Percentiles rank a stretch among this genome's conserved stretches.
These are phyloP conservation scores for Anthopleura xanthogrammica DNA, from an alignment of 92 coral and sea anemone genomes.

Conservation along the genomic window DNA sequence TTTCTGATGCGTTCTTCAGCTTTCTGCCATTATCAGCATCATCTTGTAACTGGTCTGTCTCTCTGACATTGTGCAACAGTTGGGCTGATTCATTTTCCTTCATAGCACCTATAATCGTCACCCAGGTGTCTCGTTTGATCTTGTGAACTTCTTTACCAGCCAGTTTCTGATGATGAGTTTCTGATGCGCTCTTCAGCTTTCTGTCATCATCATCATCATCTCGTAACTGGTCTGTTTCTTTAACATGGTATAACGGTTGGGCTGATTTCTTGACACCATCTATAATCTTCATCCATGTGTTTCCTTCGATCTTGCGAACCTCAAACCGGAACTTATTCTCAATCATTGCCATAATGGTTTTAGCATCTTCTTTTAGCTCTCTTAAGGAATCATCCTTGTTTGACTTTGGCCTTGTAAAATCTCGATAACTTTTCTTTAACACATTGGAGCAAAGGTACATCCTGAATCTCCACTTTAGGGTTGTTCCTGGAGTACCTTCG, in stretches of 20 bases:
- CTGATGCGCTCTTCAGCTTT: too few species aligned
- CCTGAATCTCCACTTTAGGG: conserved; percentile 60
- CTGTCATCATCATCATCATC: neutral
- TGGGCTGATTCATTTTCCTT: neutral
- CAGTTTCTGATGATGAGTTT: too few species aligned
- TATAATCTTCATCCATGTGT: conserved; percentile 30
- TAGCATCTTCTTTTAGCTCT: neutral
- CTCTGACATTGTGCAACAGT: neutral
- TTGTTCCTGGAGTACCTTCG: conserved; percentile 15
- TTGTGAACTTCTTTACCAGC: neutral
- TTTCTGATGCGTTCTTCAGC: neutral
- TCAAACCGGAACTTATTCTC: neutral
- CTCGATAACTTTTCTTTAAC: neutral
- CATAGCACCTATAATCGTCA: conserved; percentile 32
- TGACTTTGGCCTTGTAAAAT: neutral
- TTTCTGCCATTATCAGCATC: neutral
- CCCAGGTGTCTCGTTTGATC: conserved; percentile 32
- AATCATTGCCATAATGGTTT: neutral
- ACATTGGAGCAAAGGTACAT: conserved; percentile 46
- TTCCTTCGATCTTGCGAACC: conserved; percentile 14
- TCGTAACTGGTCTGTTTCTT: neutral
- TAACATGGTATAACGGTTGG: neutral
- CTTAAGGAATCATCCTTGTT: neutral
- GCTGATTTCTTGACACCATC: conserved; percentile 27
- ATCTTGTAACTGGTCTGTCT: neutral